Conservation (phyloP, 2,113 vertebrate genomes). For the Mohoua ochrocephala region DNA sequence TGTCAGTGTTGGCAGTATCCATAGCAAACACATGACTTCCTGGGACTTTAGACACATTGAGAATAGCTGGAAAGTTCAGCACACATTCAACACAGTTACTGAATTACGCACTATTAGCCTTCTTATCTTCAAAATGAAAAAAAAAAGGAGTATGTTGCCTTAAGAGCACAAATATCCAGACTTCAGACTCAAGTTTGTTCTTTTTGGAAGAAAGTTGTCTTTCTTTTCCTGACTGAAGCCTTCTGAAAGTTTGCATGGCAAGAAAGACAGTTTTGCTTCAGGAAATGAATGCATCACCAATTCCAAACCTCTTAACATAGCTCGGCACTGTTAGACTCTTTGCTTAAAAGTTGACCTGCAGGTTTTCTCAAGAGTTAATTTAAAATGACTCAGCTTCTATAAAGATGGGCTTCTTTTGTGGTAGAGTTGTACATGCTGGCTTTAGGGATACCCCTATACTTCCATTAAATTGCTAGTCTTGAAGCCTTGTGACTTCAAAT, state of each 20-base stretch:
- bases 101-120: accelerated
- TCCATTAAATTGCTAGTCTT: background rate
- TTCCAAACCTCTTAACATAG: background rate
- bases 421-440: background rate
- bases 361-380: background rate
- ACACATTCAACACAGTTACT: background rate
- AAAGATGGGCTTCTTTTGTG: background rate
- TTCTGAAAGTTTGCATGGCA: background rate
- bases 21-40: background rate
- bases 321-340: background rate
- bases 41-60: background rate
- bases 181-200: background rate
- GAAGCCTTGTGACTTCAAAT: background rate
- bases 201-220: background rate
- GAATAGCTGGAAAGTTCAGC: background rate
- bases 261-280: background rate
- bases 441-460: background rate
- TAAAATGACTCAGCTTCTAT: background rate
- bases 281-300: background rate
- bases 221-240: background rate
- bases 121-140: background rate
- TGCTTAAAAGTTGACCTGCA: background rate
- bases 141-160: background rate
- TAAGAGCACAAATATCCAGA: background rate
- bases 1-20: background rate